Conservation (phyloP, 2,797 vertebrate genomes). For the Zenarchopterus dispar region DNA sequence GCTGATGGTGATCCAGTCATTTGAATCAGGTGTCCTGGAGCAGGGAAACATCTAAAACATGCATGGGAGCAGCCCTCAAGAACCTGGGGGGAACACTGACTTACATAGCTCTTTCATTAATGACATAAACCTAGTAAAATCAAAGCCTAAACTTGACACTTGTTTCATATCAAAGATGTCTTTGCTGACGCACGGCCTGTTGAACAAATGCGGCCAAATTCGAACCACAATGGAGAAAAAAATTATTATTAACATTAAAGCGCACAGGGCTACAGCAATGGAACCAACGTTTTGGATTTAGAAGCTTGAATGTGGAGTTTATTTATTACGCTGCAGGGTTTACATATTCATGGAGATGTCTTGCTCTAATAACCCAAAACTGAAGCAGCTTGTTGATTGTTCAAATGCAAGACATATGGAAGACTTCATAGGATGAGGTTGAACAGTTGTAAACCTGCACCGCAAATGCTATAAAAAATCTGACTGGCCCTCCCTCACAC, state of each 20-base stretch:
- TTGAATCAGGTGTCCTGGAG: no score
- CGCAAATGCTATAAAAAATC: slow-evolving; percentile 33
- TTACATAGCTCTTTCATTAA: no score
- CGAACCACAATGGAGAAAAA: neutral
- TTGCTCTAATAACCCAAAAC: slow-evolving; percentile 53
- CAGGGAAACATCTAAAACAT: no score
- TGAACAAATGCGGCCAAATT: neutral
- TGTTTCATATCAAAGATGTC: neutral
- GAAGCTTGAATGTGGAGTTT: slow-evolving; percentile 16
- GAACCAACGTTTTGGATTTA: slow-evolving; percentile 31
- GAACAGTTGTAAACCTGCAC: slow-evolving; percentile 37
- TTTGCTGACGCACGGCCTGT: neutral
- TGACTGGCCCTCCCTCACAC: neutral
- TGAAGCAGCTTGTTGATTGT: slow-evolving; percentile 53
- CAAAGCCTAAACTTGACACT: no score
- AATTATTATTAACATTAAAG: neutral
- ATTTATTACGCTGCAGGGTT: slow-evolving; percentile 20
- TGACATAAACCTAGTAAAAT: no score
- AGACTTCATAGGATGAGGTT: slow-evolving; percentile 47
- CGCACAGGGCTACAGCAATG: neutral
- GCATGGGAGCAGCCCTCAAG: no score
- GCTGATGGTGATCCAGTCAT: no score
- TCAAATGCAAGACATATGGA: slow-evolving; percentile 55
- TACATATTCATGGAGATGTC: slow-evolving; percentile 60
- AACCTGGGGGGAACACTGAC: no score